phyloP scores from a whole-genome alignment of 2,113 vertebrate species.

The Embiotoca jacksoni region DNA sequence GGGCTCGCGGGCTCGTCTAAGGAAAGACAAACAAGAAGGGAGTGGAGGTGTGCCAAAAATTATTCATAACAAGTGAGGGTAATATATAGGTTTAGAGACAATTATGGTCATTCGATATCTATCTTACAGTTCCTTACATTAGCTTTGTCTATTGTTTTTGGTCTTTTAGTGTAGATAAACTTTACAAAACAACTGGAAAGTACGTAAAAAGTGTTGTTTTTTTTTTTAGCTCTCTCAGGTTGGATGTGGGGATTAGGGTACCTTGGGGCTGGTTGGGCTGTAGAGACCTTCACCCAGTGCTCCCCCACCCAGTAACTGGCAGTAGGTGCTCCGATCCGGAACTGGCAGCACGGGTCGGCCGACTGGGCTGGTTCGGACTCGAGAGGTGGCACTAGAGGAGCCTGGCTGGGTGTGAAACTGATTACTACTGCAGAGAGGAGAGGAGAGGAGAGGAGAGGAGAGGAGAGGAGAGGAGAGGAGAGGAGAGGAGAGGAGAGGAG shows the following conservation, averaged over 20 bases:
- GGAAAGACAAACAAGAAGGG: not conserved
- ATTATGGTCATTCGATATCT: too few species aligned
- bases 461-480: too few species aligned
- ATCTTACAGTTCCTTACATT: too few species aligned
- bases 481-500: too few species aligned
- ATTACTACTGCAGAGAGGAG: conserved; percentile 65
- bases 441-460: too few species aligned
- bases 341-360: conserved; percentile 84
- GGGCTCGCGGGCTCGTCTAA: conserved; percentile 70
- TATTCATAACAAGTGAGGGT: not conserved
- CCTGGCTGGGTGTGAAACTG: conserved; percentile 71
- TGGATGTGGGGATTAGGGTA: conserved; percentile 7
- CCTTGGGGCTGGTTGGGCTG: conserved; percentile 82
- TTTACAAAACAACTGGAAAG: not conserved
- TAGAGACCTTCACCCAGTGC: conserved; percentile 74
- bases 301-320: conserved; percentile 77
- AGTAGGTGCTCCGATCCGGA: conserved; percentile 84
- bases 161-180: too few species aligned
- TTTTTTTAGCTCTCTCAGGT: not conserved
- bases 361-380: conserved; percentile 77
- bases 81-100: not conserved
- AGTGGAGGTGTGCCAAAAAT: not conserved
- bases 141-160: too few species aligned
- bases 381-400: conserved; percentile 59
- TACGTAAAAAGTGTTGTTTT: not conserved